phyloP scores from a whole-genome alignment of 2,797 vertebrate genomes.

The Melanotaenia parkinsoni region DNA sequence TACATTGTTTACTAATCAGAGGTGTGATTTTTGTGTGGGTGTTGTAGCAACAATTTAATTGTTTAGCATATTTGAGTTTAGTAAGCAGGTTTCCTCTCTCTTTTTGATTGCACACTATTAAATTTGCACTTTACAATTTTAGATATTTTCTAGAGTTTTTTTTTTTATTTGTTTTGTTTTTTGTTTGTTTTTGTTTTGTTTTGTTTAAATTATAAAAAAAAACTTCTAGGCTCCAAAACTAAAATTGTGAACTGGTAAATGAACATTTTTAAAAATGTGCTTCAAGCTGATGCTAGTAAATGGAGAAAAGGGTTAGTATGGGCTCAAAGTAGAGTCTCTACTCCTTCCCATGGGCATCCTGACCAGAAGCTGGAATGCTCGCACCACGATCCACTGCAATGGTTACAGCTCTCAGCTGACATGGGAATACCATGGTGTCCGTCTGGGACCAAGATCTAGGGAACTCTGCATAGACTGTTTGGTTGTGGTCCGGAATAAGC shows the following conservation, averaged over 20 bases:
- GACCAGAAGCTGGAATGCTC: no score
- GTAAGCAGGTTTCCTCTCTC: not conserved
- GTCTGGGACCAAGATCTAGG: no score
- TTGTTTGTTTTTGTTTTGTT: not conserved
- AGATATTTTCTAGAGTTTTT: no score
- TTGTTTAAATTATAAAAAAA: not conserved
- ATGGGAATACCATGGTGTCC: not conserved
- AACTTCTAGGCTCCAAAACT: not conserved
- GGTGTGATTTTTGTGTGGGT: slow-evolving; percentile 18
- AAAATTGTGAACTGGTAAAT: not conserved
- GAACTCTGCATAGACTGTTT: not conserved
- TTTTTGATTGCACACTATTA: not conserved
- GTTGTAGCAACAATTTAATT: slow-evolving; percentile 5
- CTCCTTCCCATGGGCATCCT: not conserved
- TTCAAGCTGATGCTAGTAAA: not conserved
- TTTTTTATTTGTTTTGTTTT: not conserved
- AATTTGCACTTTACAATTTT: not conserved
- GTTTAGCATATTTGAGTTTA: not conserved
- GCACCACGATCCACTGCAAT: not conserved
- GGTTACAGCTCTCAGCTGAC: not conserved
- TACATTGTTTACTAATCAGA: slow-evolving; percentile 18
- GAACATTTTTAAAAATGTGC: not conserved
- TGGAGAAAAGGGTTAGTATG: not conserved
- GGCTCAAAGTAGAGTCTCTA: not conserved
- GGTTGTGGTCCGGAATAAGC: not conserved